Conservation (phyloP, 2,113 vertebrate genomes). For the Cephalopholis sonnerati region DNA sequence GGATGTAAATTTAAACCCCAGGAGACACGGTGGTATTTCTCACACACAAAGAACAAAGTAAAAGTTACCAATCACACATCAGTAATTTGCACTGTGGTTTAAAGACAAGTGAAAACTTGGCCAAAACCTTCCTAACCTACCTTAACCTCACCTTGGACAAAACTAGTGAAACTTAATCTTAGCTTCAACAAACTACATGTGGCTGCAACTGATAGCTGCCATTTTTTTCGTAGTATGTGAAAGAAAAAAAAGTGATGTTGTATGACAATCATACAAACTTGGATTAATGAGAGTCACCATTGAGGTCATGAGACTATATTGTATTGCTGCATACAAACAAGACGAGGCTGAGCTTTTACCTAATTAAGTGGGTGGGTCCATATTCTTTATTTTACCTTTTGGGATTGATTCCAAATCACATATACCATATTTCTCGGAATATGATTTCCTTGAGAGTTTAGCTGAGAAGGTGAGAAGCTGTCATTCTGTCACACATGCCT, state of each 20-base stretch:
- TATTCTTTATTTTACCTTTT: not conserved
- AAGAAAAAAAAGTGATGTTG: too few relatives aligned
- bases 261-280: too few relatives aligned
- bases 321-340: too few relatives aligned
- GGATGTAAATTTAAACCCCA: too few relatives aligned
- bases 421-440: not conserved
- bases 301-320: too few relatives aligned
- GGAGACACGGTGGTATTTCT: too few relatives aligned
- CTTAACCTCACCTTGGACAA: not conserved
- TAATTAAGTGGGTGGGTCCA: not conserved
- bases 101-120: not conserved
- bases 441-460: not conserved
- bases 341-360: too few relatives aligned
- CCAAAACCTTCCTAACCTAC: not conserved
- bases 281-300: too few relatives aligned
- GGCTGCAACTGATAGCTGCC: not conserved
- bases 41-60: too few relatives aligned
- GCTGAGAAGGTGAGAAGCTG: not conserved
- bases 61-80: not conserved
- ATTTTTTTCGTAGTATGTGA: too few relatives aligned
- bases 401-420: not conserved
- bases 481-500: not conserved
- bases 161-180: not conserved
- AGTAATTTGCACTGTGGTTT: not conserved
- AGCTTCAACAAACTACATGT: not conserved